Base-by-base conservation (phyloP, 2,797 vertebrate species). In the Melanotaenia boesemani region DNA sequence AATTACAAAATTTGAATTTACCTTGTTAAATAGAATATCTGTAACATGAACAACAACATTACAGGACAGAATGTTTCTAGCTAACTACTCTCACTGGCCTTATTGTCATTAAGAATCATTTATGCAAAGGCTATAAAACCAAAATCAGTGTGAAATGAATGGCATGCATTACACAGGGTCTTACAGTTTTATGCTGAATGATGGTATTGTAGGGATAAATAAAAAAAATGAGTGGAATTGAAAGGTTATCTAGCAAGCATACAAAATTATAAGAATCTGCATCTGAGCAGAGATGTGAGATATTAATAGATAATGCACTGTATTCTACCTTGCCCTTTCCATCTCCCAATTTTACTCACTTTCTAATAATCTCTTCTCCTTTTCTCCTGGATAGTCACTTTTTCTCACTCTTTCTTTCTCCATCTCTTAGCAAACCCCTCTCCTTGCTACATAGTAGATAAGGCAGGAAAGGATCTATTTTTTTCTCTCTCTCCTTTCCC, bases 321-420 rank as follows among this genome's bases (percentile, higher is more conserved):
- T 57, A 67, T 68, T 74, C 76, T 67, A 79, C 78, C 70, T 72
- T 56, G 1, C 61, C 69, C 70, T 76, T 72, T 82, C 15, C 55
- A 26, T 52, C 57, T 34, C 26, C 6, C 48, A 59, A 63, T 70
- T 65, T 67, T n/a, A 60, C 11, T 70, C 64, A 68, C 72, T 57
- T 71, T 82, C 67, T 76, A 74, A 84, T 76, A 73, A 85, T 85
- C 77, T 79, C 58, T 71, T 44, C 67, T 80, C 54, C 79, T 84
- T 85, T 86, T 20, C 73, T 89, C 82, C 76, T 85, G 74, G 64
- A 78, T 77, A 80, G 83, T 87, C 90, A 81, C 79, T 68, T 81
- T 80, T 64, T 68, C 41, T 62, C 41, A 63, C n/a, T 36, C 57
- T 70, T 64, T 87, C 67, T 57, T 58, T 22, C 56, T 65, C 30